These are phyloP conservation scores for Fratercula arctica DNA, from an alignment of 2,797 vertebrate genomes.

Conservation along the genomic window DNA sequence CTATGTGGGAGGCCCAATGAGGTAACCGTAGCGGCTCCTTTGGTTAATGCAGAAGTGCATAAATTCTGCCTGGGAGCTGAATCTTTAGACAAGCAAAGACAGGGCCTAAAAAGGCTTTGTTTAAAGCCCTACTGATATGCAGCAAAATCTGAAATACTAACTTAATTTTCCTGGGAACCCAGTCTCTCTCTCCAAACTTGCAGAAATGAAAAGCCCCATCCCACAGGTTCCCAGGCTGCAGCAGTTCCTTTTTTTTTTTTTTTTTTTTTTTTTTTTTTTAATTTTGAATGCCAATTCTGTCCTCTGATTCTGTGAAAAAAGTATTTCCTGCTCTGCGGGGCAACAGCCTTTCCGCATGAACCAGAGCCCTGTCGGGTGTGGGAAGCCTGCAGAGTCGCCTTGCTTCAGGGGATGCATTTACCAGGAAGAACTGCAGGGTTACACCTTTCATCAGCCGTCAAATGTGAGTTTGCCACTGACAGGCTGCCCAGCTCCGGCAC, in stretches of 20 bases:
- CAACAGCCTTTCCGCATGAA: not conserved
- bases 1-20: conserved; percentile 36
- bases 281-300: not conserved
- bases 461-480: not conserved
- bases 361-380: not conserved
- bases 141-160: not conserved
- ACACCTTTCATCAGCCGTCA: not conserved
- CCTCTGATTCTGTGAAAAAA: not conserved
- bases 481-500: not conserved
- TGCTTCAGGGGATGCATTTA: not conserved
- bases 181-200: not conserved
- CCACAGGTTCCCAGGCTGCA: not conserved
- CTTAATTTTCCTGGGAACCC: not conserved
- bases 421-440: not conserved
- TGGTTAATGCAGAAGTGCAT: not conserved
- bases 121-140: not conserved
- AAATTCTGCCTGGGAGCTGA: conserved; percentile 2
- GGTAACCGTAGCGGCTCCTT: not conserved
- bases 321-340: not conserved
- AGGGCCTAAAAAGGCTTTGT: not conserved
- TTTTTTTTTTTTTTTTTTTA: not conserved
- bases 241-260: not conserved
- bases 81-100: conserved; percentile 25
- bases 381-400: not conserved
- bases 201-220: not conserved